Evolutionary conservation across 2,113 vertebrate species (phyloP).

Genomic region (Macquaria ambigua): DNA sequence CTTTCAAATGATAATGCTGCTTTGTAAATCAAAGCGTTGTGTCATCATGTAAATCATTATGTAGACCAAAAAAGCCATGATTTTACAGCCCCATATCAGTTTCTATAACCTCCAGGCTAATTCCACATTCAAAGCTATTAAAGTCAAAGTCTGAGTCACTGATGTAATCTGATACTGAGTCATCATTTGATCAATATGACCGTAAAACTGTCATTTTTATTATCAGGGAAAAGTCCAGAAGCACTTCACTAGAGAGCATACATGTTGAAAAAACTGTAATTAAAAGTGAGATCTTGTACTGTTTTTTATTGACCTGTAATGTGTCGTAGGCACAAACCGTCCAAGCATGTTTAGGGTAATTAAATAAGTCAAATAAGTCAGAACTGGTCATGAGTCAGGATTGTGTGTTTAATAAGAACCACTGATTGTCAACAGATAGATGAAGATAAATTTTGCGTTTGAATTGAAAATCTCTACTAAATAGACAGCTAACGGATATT

Average conservation of each 20-base stretch:
- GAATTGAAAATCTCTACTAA: constrained; percentile 48
- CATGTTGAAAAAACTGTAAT: neutral
- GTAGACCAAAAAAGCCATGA: neutral
- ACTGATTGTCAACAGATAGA: constrained; percentile 48
- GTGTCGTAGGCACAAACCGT: constrained; percentile 2
- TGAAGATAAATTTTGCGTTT: constrained; percentile 42
- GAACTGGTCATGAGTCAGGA: constrained; percentile 32
- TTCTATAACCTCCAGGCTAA: neutral
- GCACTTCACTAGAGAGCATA: neutral
- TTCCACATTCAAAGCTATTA: neutral
- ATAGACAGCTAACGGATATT: constrained; percentile 63
- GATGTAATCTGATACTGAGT: neutral
- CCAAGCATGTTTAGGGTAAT: constrained; percentile 46
- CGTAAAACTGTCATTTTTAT: neutral
- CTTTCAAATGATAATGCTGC: neutral
- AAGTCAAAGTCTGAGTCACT: constrained; percentile 3
- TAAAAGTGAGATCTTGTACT: neutral
- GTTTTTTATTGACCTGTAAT: constrained; percentile 14
- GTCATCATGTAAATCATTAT: neutral
- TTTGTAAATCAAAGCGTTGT: too few relatives aligned
- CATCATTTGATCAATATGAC: neutral
- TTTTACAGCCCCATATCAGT: neutral
- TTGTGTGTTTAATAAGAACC: constrained; percentile 44
- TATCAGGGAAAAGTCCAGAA: neutral
- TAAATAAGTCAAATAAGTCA: constrained; percentile 10